These are phyloP conservation scores for Coecobrya sp. DNA, from an alignment of 2,888 invertebrate genomes.

Conservation along the genomic window DNA sequence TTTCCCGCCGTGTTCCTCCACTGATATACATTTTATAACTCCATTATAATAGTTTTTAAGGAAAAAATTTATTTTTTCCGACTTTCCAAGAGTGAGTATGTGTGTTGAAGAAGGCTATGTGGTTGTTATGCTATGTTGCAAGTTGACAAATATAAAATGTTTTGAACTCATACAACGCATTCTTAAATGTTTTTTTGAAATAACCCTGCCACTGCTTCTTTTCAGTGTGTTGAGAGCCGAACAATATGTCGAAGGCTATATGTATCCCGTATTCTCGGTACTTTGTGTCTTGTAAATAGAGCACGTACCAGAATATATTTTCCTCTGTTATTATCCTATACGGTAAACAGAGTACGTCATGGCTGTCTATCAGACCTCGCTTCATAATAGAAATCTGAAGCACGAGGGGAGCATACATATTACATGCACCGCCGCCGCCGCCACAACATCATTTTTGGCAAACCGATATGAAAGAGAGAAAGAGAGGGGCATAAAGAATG, in stretches of 20 bases:
- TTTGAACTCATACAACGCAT: constrained; percentile 56
- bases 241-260: background rate
- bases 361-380: constrained; percentile 50
- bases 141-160: constrained; percentile 65
- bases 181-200: constrained; percentile 43
- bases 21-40: constrained; percentile 34
- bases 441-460: constrained; percentile 48
- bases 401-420: constrained; percentile 55
- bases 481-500: background rate
- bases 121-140: constrained; percentile 26
- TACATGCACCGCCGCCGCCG: constrained; percentile 41
- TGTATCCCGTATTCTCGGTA: background rate
- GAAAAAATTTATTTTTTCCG: background rate
- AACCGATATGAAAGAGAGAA: constrained; percentile 45
- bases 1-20: background rate
- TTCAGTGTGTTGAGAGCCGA: background rate
- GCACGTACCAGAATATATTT: background rate
- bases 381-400: constrained; percentile 72
- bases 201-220: background rate
- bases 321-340: background rate
- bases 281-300: background rate
- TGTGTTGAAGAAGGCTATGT: background rate
- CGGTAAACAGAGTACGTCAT: background rate
- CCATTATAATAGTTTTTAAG: constrained; percentile 35
- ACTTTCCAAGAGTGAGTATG: background rate